Conservation (phyloP, 2,797 vertebrate species). For the Phalloptychus januarius region DNA sequence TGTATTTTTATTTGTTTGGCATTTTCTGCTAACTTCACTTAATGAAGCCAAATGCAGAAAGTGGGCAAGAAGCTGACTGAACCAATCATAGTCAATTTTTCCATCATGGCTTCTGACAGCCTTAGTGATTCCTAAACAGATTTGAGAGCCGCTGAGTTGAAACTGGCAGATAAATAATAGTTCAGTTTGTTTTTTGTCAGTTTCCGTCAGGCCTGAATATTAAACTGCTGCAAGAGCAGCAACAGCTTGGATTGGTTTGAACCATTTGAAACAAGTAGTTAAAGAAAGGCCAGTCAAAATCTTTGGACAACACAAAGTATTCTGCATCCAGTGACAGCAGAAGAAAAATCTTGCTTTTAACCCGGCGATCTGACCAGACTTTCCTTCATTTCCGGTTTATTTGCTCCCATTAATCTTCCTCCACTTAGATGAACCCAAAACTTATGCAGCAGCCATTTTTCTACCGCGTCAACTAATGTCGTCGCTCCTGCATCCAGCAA, state of each 20-base stretch:
- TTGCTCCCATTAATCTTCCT: conserved; percentile 7
- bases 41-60: neutral
- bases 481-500: conserved; percentile 21
- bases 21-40: neutral
- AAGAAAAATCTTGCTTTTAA: conserved; percentile 2
- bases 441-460: neutral
- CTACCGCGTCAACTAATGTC: neutral
- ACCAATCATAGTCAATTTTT: neutral
- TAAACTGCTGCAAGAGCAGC: neutral
- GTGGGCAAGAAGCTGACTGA: neutral
- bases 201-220: neutral
- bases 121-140: neutral
- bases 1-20: neutral
- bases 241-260: neutral
- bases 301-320: neutral
- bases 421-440: neutral
- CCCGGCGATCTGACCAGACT: neutral
- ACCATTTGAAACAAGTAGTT: neutral
- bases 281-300: neutral
- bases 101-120: neutral
- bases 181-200: neutral
- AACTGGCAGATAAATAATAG: neutral
- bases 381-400: neutral
- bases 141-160: neutral
- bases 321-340: neutral